Evolutionary conservation across 2,888 invertebrate genomes (phyloP).

Genomic region (Acrocera orbiculus): DNA sequence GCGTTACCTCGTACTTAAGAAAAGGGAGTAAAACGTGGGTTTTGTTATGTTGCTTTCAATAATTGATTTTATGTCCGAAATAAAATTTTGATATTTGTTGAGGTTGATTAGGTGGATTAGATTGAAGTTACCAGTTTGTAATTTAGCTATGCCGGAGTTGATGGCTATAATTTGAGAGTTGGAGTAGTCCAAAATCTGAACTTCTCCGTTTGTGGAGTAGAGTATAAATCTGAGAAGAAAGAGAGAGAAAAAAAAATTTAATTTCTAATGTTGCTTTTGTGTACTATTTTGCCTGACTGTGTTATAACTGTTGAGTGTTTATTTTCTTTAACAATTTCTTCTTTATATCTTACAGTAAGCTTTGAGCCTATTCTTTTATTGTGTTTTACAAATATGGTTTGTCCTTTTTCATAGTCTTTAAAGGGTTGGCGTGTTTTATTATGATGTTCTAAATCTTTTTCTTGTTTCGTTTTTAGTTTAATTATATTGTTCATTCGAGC

Average conservation of each 20-base stretch:
- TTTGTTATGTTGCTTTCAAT: background rate
- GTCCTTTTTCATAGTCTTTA: constrained; percentile 9
- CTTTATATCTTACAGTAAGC: constrained; percentile 8
- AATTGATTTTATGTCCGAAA: background rate
- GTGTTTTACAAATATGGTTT: constrained; percentile 10
- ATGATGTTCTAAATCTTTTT: constrained; percentile 8
- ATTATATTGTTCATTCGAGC: constrained; percentile 7
- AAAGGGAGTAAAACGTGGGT: background rate
- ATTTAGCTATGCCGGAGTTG: background rate
- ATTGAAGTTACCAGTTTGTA: constrained; percentile 3
- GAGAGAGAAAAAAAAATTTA: no score
- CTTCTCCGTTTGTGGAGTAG: no score
- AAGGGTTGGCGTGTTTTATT: constrained; percentile 10
- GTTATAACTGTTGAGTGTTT: background rate
- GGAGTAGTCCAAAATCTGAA: constrained; percentile 2
- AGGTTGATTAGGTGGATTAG: background rate
- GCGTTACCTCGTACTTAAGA: background rate
- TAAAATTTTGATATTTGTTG: background rate
- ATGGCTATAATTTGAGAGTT: constrained; percentile 1
- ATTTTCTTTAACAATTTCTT: constrained; percentile 10
- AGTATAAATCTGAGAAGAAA: no score
- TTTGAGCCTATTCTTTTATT: constrained; percentile 13
- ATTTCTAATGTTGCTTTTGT: background rate
- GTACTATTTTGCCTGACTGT: background rate
- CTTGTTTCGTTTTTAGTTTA: constrained; percentile 9